Evolutionary conservation across 1,140 invertebrate genomes (phyloP).

Genomic region (Leucophenga varia): DNA sequence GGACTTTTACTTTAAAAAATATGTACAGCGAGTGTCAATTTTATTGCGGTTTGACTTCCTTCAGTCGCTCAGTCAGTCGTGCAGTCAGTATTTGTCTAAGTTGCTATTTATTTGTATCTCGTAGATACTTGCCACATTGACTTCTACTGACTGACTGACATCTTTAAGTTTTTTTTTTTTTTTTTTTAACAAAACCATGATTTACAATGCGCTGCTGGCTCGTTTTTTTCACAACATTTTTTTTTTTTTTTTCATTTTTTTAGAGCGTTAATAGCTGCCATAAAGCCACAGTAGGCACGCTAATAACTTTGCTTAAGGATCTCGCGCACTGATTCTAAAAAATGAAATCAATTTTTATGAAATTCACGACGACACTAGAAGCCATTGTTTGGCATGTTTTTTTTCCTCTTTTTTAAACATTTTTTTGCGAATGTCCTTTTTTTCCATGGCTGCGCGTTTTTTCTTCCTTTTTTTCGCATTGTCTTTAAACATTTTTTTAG

Average conservation of each 20-base stretch:
- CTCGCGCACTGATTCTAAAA: constrained; percentile 56
- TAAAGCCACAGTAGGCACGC: constrained; percentile 41
- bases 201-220: constrained; percentile 47
- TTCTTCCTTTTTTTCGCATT: constrained; percentile 7
- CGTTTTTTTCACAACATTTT: constrained; percentile 50
- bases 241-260: constrained; percentile 55
- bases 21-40: too few relatives aligned
- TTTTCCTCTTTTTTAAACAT: not conserved
- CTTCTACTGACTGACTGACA: constrained; percentile 9
- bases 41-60: constrained; percentile 55
- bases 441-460: constrained; percentile 13
- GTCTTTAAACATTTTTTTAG: not conserved
- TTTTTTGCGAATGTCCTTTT: constrained; percentile 15
- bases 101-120: too few relatives aligned
- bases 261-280: constrained; percentile 45
- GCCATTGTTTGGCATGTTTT: constrained; percentile 1
- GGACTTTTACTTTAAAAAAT: too few relatives aligned
- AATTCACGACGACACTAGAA: constrained; percentile 20
- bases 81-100: too few relatives aligned
- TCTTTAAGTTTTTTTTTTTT: too few relatives aligned
- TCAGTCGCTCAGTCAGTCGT: not conserved
- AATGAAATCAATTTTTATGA: constrained; percentile 56
- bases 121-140: not conserved
- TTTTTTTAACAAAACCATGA: too few relatives aligned
- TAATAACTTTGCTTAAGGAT: too few relatives aligned